phyloP scores from a whole-genome alignment of 2,113 vertebrate genomes.

The Ptychochromis oligacanthus region DNA sequence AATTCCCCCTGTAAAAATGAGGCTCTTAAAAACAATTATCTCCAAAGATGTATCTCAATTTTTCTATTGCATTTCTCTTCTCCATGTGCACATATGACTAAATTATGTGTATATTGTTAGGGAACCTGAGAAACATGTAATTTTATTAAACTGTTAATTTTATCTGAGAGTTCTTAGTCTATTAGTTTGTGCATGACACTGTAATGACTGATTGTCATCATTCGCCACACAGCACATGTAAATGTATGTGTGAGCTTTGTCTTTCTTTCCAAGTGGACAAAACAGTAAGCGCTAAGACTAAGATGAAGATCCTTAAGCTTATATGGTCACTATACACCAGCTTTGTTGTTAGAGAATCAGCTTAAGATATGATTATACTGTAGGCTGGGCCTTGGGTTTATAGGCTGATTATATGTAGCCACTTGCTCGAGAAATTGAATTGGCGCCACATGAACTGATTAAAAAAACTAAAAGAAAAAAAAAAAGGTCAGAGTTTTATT shows the following conservation, averaged over 20 bases:
- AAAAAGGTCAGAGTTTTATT: conserved; percentile 27
- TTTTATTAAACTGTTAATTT: not conserved
- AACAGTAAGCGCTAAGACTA: conserved; percentile 27
- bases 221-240: not conserved
- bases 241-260: conserved; percentile 16
- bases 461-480: not conserved
- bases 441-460: conserved; percentile 32
- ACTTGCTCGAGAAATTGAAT: conserved; percentile 50
- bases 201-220: conserved; percentile 27
- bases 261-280: conserved; percentile 20
- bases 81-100: not conserved
- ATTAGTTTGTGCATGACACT: conserved; percentile 1
- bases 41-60: not conserved
- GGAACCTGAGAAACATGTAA: not conserved
- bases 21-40: conserved; percentile 13
- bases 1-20: not conserved
- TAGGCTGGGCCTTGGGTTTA: conserved; percentile 8
- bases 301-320: conserved; percentile 40
- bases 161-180: not conserved
- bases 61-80: not conserved
- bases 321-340: conserved; percentile 19
- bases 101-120: not conserved
- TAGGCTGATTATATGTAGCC: conserved; percentile 37
- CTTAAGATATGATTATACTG: conserved; percentile 33
- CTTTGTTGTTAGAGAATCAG: conserved; percentile 55